These are phyloP conservation scores for Fistularia tabacaria DNA, from an alignment of 2,797 vertebrate species.

Conservation along the genomic window DNA sequence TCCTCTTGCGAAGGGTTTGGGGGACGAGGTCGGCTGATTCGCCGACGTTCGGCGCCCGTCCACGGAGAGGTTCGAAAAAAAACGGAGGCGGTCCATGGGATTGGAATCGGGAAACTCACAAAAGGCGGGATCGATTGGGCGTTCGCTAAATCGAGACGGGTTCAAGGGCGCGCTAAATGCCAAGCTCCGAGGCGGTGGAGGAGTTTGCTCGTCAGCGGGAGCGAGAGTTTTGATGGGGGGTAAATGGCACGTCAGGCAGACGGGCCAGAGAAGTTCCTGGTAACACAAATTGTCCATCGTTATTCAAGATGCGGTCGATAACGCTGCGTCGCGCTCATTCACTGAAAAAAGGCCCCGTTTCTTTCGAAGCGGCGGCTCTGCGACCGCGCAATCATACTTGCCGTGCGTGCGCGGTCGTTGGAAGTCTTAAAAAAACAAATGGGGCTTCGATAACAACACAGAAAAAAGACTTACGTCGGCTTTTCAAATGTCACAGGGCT, in stretches of 20 bases:
- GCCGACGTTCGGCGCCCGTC: no score
- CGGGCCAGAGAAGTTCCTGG: constrained; percentile 35
- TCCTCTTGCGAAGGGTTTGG: constrained; percentile 20
- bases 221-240: constrained; percentile 37
- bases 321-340: constrained; percentile 17
- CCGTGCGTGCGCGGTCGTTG: no score
- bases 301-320: constrained; percentile 43
- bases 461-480: no score
- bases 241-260: constrained; percentile 39
- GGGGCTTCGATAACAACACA: no score
- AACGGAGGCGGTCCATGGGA: constrained; percentile 9
- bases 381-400: no score
- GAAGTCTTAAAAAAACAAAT: background rate
- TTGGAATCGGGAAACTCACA: constrained; percentile 2
- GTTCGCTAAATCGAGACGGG: no score
- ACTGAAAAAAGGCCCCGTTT: constrained; percentile 23
- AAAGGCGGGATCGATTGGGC: no score
- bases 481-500: no score
- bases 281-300: constrained; percentile 47
- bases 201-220: no score
- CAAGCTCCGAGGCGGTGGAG: no score
- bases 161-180: no score
- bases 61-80: background rate
- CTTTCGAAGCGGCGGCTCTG: background rate
- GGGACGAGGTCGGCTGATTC: constrained; percentile 14